These are phyloP conservation scores for Polyommatus icarus DNA, from an alignment of 2,888 invertebrate species.

Conservation along the genomic window DNA sequence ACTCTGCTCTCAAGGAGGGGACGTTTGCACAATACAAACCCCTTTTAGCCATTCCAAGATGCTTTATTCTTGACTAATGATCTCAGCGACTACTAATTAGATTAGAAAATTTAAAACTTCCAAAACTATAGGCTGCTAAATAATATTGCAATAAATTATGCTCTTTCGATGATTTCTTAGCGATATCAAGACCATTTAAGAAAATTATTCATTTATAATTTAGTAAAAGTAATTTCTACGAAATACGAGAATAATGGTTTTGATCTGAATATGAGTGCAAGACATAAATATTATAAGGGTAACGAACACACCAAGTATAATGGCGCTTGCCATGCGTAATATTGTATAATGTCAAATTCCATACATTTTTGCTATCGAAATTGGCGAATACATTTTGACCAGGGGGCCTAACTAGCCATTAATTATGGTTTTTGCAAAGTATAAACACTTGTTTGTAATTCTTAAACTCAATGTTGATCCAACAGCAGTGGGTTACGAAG, in stretches of 20 bases:
- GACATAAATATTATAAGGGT: too few relatives aligned
- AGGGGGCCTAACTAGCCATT: not conserved
- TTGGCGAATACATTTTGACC: too few relatives aligned
- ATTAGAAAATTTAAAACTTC: not conserved
- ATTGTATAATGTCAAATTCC: too few relatives aligned
- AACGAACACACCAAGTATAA: too few relatives aligned
- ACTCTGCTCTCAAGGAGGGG: slow-evolving; percentile 15
- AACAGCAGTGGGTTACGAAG: not conserved
- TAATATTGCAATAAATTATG: not conserved
- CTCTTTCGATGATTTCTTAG: too few relatives aligned
- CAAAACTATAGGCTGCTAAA: not conserved
- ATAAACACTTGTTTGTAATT: not conserved
- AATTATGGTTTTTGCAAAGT: not conserved
- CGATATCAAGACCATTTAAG: not conserved
- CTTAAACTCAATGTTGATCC: not conserved
- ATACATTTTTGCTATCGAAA: too few relatives aligned
- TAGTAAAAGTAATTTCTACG: too few relatives aligned
- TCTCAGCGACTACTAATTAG: not conserved
- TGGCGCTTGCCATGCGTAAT: too few relatives aligned
- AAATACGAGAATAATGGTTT: too few relatives aligned
- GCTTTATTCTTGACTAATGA: not conserved
- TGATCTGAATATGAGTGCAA: too few relatives aligned
- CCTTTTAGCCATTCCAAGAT: not conserved
- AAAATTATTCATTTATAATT: not conserved
- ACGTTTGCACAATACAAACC: slow-evolving; percentile 17